Base-by-base conservation (phyloP, 2,888 invertebrate genomes). In the Latrodectus hesperus region DNA sequence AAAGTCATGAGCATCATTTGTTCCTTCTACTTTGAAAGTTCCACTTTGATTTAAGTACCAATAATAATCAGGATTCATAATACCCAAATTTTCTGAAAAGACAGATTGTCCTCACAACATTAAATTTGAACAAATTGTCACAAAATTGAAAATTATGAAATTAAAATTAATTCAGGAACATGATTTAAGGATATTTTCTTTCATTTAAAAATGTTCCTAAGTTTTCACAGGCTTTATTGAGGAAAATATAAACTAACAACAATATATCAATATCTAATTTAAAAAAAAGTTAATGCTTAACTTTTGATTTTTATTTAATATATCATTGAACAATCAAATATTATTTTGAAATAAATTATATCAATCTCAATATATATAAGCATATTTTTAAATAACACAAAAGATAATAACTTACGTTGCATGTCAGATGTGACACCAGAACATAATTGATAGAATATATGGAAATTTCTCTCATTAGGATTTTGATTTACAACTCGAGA, bases 21-120 rank as follows among this genome's bases (percentile, higher is more conserved):
- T 94, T 0, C 94, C 94, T 78, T 94, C 93, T 74, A 95, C 94
- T 78, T 93, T 93, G 70, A 96, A 96, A 71, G 95, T 96, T 11
- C 95, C 95, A 3, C 98, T 98, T 94, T 98, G 98, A 92, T 99
- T 99, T 89, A 99, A 94, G 92, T 99, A 99, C 93, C 98, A 99
- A 93, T 99, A 99, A 93, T 99, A 99, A 91, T 98, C 97, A 1
- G 98, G 96, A 51, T 96, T 95, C 82, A 97, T 94, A 38, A 99
- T 94, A 6, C 99, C 99, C 92, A 97, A 96, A 91, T 97, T 96
- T 90, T 95, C 95, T 91, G 91, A 51, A 76, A 49, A 65, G 17
- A 64, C n/a, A 76, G 17, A 14, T 17, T 5, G 4, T 38, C 6
- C 4, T 38, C 38, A 38, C 38, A 6, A 38, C 38, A 38, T 38